Evolutionary conservation across 2,888 invertebrate genomes (phyloP).

Genomic region (Nymphalis urticae): DNA sequence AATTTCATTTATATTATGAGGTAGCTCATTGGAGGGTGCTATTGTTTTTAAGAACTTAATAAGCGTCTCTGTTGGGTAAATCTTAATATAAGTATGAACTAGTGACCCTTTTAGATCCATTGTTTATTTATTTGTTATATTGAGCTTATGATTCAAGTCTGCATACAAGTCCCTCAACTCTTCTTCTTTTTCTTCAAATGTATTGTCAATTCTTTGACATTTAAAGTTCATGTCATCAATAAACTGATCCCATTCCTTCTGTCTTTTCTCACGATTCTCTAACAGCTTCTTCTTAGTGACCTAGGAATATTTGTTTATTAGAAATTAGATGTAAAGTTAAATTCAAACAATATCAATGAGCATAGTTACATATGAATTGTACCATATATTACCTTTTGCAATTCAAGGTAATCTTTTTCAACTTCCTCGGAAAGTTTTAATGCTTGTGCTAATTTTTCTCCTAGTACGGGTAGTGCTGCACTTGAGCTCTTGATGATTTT

Average conservation of each 20-base stretch:
- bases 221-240: conserved; percentile 89
- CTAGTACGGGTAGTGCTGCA: conserved; percentile 82
- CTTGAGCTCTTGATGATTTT: conserved; percentile 84
- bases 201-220: conserved; percentile 88
- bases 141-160: conserved; percentile 87
- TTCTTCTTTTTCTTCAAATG: conserved; percentile 89
- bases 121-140: conserved; percentile 75
- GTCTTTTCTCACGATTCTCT: conserved; percentile 61
- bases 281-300: conserved; percentile 45
- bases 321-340: not conserved
- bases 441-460: conserved; percentile 85
- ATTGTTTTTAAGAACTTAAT: conserved; percentile 78
- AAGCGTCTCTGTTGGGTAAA: conserved; percentile 84
- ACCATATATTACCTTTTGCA: conserved; percentile 73
- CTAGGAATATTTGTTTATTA: conserved; percentile 5
- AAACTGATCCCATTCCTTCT: conserved; percentile 86
- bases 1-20: conserved; percentile 75
- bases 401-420: conserved; percentile 81
- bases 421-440: conserved; percentile 83
- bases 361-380: not conserved
- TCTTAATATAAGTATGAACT: conserved; percentile 82
- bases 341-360: no score
- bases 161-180: conserved; percentile 88
- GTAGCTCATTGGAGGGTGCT: conserved; percentile 69
- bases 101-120: conserved; percentile 83